phyloP scores from a whole-genome alignment of 2,888 invertebrate species.

The Lissocephala sabroskyi region DNA sequence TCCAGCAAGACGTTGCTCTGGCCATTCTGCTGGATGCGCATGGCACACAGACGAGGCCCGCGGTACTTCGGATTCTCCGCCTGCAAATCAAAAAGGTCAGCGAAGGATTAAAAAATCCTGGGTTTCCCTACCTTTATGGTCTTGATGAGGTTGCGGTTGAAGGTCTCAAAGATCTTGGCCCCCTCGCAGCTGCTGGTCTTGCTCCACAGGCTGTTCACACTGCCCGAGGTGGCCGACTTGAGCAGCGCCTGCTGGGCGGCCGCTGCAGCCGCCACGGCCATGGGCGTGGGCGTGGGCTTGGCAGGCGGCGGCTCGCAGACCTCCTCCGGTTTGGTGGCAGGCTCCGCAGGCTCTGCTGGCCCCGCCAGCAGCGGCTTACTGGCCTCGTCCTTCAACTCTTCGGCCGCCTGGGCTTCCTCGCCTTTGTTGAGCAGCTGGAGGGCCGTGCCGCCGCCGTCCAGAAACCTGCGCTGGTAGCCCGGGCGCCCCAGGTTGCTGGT shows the following conservation, averaged over 20 bases:
- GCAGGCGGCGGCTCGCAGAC: slow-evolving; percentile 36
- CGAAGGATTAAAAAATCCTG: not conserved
- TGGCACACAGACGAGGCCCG: slow-evolving; percentile 84
- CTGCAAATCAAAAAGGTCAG: too few species aligned
- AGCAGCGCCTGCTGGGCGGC: slow-evolving; percentile 24
- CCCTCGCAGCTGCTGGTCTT: slow-evolving; percentile 72
- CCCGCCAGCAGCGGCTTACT: slow-evolving; percentile 59
- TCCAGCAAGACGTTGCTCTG: slow-evolving; percentile 86
- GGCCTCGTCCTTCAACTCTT: slow-evolving; percentile 55
- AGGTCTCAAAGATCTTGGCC: slow-evolving; percentile 72
- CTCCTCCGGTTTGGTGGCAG: slow-evolving; percentile 40
- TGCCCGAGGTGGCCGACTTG: slow-evolving; percentile 66
- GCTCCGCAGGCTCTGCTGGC: slow-evolving; percentile 25
- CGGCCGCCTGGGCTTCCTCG: slow-evolving; percentile 21
- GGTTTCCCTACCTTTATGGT: slow-evolving; percentile 68
- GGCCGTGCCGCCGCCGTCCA: slow-evolving; percentile 67
- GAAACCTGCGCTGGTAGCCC: slow-evolving; percentile 57
- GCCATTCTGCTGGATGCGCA: slow-evolving; percentile 84
- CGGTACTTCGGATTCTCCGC: slow-evolving; percentile 72
- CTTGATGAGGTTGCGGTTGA: slow-evolving; percentile 72
- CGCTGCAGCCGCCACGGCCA: slow-evolving; percentile 4
- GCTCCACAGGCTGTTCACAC: slow-evolving; percentile 72
- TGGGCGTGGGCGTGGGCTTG: slow-evolving; percentile 34
- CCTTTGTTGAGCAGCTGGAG: slow-evolving; percentile 55
- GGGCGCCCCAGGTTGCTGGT: slow-evolving; percentile 44